Conservation (phyloP, 1,140 invertebrate species). For the Eulimnadia texana region DNA sequence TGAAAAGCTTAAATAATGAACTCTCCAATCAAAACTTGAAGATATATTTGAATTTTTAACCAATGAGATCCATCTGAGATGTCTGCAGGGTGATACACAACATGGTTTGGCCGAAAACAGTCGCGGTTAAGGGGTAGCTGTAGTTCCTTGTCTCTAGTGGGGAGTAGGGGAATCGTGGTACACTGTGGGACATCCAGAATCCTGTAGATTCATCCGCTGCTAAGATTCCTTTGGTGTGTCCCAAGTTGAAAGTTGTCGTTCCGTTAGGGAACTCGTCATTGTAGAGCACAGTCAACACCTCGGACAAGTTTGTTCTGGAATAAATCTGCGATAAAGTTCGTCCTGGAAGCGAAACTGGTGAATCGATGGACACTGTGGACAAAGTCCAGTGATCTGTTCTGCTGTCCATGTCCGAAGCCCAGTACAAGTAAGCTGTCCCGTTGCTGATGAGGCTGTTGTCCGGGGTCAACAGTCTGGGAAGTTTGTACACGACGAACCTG, state of each 20-base stretch:
- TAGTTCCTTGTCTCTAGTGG: slow-evolving; percentile 36
- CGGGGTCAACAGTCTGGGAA: slow-evolving; percentile 47
- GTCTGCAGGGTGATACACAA: slow-evolving; percentile 60
- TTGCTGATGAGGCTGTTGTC: slow-evolving; percentile 37
- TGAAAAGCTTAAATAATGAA: slow-evolving; percentile 16
- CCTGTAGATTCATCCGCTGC: slow-evolving; percentile 51
- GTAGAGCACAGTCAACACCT: slow-evolving; percentile 38
- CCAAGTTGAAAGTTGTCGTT: slow-evolving; percentile 35
- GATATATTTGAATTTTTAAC: slow-evolving; percentile 24
- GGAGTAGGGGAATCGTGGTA: slow-evolving; percentile 62
- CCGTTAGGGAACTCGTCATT: slow-evolving; percentile 65
- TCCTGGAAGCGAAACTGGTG: slow-evolving; percentile 52
- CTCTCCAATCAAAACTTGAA: not conserved
- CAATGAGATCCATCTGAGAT: slow-evolving; percentile 49
- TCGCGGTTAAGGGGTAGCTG: slow-evolving; percentile 53
- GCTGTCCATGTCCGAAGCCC: slow-evolving; percentile 41
- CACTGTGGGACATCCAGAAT: slow-evolving; percentile 82
- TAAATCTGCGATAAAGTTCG: slow-evolving; percentile 53
- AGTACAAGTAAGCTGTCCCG: slow-evolving; percentile 56
- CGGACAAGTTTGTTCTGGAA: slow-evolving; percentile 25
- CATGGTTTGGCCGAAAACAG: slow-evolving; percentile 66
- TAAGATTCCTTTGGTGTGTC: slow-evolving; percentile 74
- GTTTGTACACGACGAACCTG: slow-evolving; percentile 73
- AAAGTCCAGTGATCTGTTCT: slow-evolving; percentile 45
- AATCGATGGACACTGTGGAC: slow-evolving; percentile 48